A percentile compares a stretch with the other conserved stretches of the same genome.
Conservation (phyloP, 2,797 vertebrate species). For the Neosalanx taihuensis region DNA sequence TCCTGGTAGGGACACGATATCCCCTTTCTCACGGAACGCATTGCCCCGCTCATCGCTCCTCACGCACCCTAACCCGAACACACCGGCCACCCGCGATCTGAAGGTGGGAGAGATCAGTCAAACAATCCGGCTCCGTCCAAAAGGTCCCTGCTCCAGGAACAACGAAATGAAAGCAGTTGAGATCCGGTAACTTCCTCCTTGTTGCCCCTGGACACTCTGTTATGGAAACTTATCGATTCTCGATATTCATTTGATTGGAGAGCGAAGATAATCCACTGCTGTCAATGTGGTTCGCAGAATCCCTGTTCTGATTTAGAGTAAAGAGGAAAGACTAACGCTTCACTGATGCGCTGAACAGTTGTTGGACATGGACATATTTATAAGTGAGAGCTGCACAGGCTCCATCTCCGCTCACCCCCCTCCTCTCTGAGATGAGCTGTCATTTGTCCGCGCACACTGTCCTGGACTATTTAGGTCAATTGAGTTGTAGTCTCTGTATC, state of each 20-base stretch:
- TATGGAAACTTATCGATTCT: conserved; percentile 12
- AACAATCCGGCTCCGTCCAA: not conserved
- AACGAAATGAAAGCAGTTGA: not conserved
- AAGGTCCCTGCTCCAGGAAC: not conserved
- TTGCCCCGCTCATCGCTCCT: conserved; percentile 39
- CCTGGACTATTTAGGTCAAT: not conserved
- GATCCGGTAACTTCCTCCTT: not conserved
- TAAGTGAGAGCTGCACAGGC: conserved; percentile 4
- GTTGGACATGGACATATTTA: not conserved
- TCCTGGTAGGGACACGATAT: conserved; percentile 44
- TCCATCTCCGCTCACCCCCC: not conserved
- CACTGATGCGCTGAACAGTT: not conserved
- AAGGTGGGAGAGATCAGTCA: not conserved
- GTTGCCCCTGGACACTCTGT: not conserved
- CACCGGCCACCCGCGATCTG: not conserved
- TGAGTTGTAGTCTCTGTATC: not conserved
- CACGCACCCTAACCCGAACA: not conserved
- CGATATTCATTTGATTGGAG: not conserved
- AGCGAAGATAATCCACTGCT: not conserved
- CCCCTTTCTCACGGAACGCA: conserved; percentile 32
- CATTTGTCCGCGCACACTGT: not conserved
- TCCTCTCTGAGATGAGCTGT: not conserved
- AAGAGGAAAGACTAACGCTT: not conserved
- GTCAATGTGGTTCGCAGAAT: not conserved
- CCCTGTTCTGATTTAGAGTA: not conserved